phyloP scores from a whole-genome alignment of 2,797 vertebrate genomes.

The Ptychadena robeensis region DNA sequence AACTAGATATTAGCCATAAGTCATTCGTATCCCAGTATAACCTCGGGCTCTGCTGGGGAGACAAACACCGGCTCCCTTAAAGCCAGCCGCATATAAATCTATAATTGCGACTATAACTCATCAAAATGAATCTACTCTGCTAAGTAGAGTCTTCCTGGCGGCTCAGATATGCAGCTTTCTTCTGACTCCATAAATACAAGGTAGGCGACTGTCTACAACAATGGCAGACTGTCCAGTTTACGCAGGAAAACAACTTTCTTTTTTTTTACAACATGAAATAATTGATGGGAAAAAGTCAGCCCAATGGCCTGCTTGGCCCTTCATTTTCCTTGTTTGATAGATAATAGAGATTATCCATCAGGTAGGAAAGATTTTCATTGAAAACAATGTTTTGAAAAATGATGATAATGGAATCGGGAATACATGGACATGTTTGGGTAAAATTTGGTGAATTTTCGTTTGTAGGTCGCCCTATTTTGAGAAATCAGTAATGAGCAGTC shows the following conservation, averaged over 20 bases:
- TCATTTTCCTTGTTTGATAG: constrained; percentile 28
- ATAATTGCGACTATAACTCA: constrained; percentile 63
- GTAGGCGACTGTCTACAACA: constrained; percentile 40
- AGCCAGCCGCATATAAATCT: constrained; percentile 56
- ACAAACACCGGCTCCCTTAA: constrained; percentile 53
- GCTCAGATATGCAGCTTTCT: constrained; percentile 47
- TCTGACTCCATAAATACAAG: constrained; percentile 55
- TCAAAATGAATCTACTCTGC: constrained; percentile 56
- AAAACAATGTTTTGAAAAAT: background rate
- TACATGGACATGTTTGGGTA: background rate
- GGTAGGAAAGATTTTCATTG: background rate
- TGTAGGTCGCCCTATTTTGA: too few species aligned
- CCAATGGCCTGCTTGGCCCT: background rate
- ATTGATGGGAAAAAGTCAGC: constrained; percentile 16
- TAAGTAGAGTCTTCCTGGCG: constrained; percentile 27
- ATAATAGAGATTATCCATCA: background rate
- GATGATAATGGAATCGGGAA: background rate
- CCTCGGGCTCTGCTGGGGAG: constrained; percentile 51
- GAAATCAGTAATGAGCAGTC: too few species aligned
- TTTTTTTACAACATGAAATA: constrained; percentile 16
- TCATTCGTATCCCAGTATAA: constrained; percentile 56
- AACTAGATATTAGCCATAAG: constrained; percentile 52
- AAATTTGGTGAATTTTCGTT: too few species aligned
- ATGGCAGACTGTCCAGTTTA: constrained; percentile 11
- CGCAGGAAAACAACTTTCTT: constrained; percentile 21